phyloP scores from a whole-genome alignment of 2,113 vertebrate species.

The Marmota flaviventris region DNA sequence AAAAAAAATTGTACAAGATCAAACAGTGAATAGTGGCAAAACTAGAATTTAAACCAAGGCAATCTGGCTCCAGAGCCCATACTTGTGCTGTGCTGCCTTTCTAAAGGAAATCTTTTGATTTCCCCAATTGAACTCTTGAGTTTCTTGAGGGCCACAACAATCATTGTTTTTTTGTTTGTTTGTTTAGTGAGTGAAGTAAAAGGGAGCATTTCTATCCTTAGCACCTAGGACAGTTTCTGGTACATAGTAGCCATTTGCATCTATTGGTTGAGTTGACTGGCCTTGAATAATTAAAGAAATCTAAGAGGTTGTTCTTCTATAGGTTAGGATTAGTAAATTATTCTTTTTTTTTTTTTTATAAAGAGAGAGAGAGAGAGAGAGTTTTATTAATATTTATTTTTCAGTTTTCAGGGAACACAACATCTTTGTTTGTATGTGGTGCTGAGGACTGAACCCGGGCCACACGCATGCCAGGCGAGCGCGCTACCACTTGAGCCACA shows the following conservation, averaged over 20 bases:
- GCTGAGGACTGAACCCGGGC: no score
- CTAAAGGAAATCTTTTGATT: not conserved
- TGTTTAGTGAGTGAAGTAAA: not conserved
- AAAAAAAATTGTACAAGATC: not conserved
- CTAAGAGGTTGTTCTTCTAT: not conserved
- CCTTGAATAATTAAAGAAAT: not conserved
- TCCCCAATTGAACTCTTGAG: not conserved
- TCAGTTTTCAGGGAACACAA: no score
- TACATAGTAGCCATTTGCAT: not conserved
- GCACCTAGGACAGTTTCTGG: constrained; percentile 4
- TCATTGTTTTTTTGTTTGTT: not conserved
- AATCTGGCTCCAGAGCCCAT: not conserved
- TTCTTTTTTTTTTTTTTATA: not conserved
- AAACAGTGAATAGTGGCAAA: not conserved
- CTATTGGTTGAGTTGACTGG: not conserved
- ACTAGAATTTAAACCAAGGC: not conserved
- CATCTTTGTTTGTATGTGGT: no score
- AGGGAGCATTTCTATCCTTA: not conserved
- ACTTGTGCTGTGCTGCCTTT: not conserved
- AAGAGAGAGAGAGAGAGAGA: no score
- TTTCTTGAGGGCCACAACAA: not conserved
- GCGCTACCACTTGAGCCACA: no score
- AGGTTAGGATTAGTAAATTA: not conserved
- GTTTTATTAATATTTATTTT: no score
- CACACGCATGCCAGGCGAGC: no score